These are phyloP conservation scores for Halotydeus destructor DNA, from an alignment of 1,140 invertebrate species.

Conservation along the genomic window DNA sequence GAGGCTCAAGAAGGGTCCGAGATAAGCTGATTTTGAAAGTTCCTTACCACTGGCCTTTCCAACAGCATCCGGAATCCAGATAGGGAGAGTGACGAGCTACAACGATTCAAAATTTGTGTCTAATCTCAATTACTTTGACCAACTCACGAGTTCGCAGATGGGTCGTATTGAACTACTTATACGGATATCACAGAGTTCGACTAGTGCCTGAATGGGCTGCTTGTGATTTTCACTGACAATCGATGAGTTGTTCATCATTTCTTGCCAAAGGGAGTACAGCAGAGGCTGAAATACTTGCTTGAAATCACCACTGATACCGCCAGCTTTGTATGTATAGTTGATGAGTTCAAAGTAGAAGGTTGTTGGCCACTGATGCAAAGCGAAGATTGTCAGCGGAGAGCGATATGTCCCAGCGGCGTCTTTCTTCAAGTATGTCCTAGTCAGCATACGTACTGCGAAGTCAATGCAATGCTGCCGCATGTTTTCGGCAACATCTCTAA, in stretches of 20 bases:
- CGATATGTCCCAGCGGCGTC: too few species aligned
- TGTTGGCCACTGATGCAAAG: constrained; percentile 1
- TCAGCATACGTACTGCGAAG: too few species aligned
- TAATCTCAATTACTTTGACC: constrained; percentile 5
- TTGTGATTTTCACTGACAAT: constrained; percentile 47
- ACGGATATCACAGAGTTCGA: constrained; percentile 47
- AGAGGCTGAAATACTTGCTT: constrained; percentile 38
- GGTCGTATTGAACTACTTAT: constrained; percentile 35
- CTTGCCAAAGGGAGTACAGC: constrained; percentile 39
- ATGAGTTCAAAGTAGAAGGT: not conserved
- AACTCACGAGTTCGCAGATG: constrained; percentile 48
- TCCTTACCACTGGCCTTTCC: constrained; percentile 51
- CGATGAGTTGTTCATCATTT: constrained; percentile 36
- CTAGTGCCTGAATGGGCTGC: constrained; percentile 38
- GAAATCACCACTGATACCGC: constrained; percentile 1
- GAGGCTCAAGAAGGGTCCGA: constrained; percentile 70
- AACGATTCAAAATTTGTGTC: constrained; percentile 1
- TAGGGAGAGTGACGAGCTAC: constrained; percentile 31
- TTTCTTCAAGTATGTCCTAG: too few species aligned
- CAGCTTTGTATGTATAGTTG: not conserved
- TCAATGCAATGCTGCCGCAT: too few species aligned
- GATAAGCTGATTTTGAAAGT: constrained; percentile 51
- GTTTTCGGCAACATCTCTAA: too few species aligned
- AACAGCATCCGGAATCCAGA: constrained; percentile 49
- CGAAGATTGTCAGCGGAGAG: not conserved